Base-by-base conservation (phyloP, 2,888 invertebrate species). In the Agriotes lineatus region DNA sequence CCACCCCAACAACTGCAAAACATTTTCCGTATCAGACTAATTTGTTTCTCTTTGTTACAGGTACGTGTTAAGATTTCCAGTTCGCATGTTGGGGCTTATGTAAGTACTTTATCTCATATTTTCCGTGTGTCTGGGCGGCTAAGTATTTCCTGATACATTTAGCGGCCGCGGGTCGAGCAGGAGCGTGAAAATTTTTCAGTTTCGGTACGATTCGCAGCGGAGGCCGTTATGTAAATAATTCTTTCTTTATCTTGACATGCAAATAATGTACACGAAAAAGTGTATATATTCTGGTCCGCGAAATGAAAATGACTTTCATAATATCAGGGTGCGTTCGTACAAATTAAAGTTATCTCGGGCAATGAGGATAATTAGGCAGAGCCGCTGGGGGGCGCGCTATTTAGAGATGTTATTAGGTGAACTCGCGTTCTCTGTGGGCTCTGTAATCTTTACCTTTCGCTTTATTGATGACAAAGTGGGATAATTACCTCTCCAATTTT, bases 321-420 rank as follows among this genome's bases (percentile, higher is more conserved):
- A 73, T 72, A 73, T 72, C 74, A 62, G 67, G 61, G 73, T 69
- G 74, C 71, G 71, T 71, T 72, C 60, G 64, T 70, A 67, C 70
- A 72, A 75, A 75, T 73, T 75, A 70, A 71, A 72, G 71, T 71
- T 74, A 73, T 71, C 73, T 73, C 72, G 67, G 65, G 63, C 73
- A 71, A 73, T 73, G 73, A 70, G 70, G 72, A 73, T 73, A 75
- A 75, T 75, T 75, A 75, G 73, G 54, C 67, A 67, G 66, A 62
- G 63, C 57, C 69, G 64, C 57, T 72, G 65, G 67, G 66, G 70
- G 50, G 60, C 39, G 67, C 59, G 67, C 63, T 67, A 57, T 65
- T 69, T 69, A 54, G 66, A 39, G 45, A 60, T 57, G 67, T 67
- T 60, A 66, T 25, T 25, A 64, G 64, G 58, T 60, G 69, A 69